Base-by-base conservation (phyloP, 2,888 invertebrate genomes). In the Agonopterix arenella region DNA sequence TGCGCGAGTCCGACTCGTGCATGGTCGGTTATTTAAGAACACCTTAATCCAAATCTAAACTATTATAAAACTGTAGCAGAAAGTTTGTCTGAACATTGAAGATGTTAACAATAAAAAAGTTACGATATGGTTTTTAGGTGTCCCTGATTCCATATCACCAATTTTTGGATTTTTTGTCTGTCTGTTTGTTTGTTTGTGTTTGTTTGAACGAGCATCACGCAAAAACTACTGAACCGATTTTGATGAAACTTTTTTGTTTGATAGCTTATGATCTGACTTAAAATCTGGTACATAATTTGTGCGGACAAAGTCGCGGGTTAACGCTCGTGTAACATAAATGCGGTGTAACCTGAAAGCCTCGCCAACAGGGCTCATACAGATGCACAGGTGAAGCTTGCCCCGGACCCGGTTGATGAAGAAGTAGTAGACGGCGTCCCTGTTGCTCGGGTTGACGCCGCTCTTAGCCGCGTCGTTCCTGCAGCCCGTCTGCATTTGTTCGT, bases 361-460 rank as follows among this genome's bases (percentile, higher is more conserved):
- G 0, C 97, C 97, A 1, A 97, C 95, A 0, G 97, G 97, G 72
- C 96, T 96, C 96, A 97, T 96, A 56, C 96, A 96, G 47, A 97
- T 91, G 48, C 96, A 95, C 38, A 97, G 91, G 71, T 97, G 97
- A 4, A 97, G 90, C 76, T 96, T 95, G 51, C 92, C 93, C 42
- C 96, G 90, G 28, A 97, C 96, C 54, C 95, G 91, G 64, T 94
- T 94, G 52, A 97, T 95, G 68, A 97, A 97, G 83, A 92, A 97
- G 62, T 95, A 94, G 72, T 93, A 97, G 52, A 97, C 95, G 5
- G 90, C 93, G 68, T 97, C 97, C 28, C 97, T 93, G 54, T 92
- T 90, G 8, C 90, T 89, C 45, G 93, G 92, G 50, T 90, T 86
- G 44, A 95, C 85, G 1, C 94, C 95, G 1, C 78, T 83, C 56